Percentiles rank a stretch among this genome's conserved stretches.
Conservation (phyloP, 2,888 invertebrate species). For the Pteria penguin region DNA sequence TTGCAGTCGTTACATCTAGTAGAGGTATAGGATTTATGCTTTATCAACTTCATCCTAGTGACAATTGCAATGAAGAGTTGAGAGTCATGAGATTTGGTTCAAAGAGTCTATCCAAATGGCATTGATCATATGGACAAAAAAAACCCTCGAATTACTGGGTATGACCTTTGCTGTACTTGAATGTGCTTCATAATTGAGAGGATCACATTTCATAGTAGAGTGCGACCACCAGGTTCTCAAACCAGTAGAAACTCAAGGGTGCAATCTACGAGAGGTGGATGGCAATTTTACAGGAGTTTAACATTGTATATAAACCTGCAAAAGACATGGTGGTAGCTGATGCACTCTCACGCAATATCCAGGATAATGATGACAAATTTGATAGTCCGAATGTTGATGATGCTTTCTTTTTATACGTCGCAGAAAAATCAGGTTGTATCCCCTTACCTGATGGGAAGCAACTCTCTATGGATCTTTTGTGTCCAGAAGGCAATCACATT, state of each 20-base stretch:
- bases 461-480: background rate
- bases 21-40: conserved; percentile 53
- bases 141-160: conserved; percentile 33
- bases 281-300: conserved; percentile 26
- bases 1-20: too few species aligned
- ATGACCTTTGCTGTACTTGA: conserved; percentile 28
- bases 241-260: conserved; percentile 27
- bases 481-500: too few species aligned
- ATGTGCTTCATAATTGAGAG: conserved; percentile 32
- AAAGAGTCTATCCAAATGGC: conserved; percentile 26
- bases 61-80: background rate
- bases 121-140: conserved; percentile 31
- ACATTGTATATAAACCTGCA: conserved; percentile 29
- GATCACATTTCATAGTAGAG: conserved; percentile 31
- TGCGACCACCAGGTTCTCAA: conserved; percentile 37
- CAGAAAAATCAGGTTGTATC: conserved; percentile 8
- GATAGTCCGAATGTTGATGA: conserved; percentile 20
- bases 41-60: conserved; percentile 42
- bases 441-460: background rate
- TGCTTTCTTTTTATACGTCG: conserved; percentile 17
- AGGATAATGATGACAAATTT: background rate
- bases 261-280: conserved; percentile 30
- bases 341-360: conserved; percentile 22
- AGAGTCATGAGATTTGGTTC: conserved; percentile 39
- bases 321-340: conserved; percentile 27